Conservation (phyloP, 1,140 invertebrate species). For the Drosophila simulans region DNA sequence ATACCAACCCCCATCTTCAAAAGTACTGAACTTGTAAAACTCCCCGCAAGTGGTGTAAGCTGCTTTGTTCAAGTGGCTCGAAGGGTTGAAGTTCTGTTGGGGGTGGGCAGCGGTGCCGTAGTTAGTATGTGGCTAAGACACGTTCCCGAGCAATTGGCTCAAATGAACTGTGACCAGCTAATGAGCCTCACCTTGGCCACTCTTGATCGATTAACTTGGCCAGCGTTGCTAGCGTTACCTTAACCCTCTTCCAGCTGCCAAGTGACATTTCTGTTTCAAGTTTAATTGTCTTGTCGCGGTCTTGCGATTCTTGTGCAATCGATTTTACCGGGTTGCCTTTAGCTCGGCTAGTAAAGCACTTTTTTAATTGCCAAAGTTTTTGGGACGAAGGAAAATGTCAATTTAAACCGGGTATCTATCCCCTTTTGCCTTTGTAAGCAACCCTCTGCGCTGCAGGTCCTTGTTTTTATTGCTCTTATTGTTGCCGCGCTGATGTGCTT, state of each 20-base stretch:
- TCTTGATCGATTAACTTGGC: constrained; percentile 68
- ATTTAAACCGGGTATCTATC: constrained; percentile 16
- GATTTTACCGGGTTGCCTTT: constrained; percentile 61
- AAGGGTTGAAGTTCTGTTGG: constrained; percentile 49
- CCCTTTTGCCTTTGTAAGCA: constrained; percentile 21
- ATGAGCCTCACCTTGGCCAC: constrained; percentile 35
- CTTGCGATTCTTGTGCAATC: constrained; percentile 40
- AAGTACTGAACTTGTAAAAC: constrained; percentile 19
- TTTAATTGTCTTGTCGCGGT: constrained; percentile 71
- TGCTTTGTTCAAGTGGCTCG: constrained; percentile 74
- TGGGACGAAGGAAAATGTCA: constrained; percentile 10
- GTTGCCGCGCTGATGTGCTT: constrained; percentile 39
- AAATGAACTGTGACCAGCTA: constrained; percentile 62
- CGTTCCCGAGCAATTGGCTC: constrained; percentile 35
- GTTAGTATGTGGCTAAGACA: constrained; percentile 25
- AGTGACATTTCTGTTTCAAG: constrained; percentile 71
- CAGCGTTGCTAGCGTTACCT: constrained; percentile 47
- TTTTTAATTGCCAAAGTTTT: constrained; percentile 67
- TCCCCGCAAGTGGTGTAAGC: constrained; percentile 75
- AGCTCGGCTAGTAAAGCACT: constrained; percentile 18
- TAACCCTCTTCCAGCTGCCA: constrained; percentile 64
- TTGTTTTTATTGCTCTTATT: constrained; percentile 27
- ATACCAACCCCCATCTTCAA: neutral
- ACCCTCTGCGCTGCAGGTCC: constrained; percentile 14
- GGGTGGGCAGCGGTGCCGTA: neutral